Conservation (phyloP, 1,140 invertebrate genomes). For the Phthorimaea operculella region DNA sequence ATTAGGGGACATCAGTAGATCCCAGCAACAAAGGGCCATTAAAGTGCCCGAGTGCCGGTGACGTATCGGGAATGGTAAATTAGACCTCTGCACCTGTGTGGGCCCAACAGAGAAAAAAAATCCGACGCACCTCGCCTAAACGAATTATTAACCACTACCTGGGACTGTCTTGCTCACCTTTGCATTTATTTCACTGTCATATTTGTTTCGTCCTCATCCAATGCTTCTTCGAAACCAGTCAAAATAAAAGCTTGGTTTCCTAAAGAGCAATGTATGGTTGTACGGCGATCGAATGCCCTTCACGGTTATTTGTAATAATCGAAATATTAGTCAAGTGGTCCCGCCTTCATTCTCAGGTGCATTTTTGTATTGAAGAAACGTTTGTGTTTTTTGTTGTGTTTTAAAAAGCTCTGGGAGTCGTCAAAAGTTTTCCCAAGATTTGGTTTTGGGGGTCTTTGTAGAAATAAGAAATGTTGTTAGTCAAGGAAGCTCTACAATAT, state of each 20-base stretch:
- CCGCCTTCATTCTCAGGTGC: slow-evolving; percentile 67
- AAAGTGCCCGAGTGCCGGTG: slow-evolving; percentile 32
- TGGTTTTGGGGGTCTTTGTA: slow-evolving; percentile 11
- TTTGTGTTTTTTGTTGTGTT: slow-evolving; percentile 56
- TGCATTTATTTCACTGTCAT: slow-evolving; percentile 9
- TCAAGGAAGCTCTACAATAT: too few relatives aligned
- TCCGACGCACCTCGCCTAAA: slow-evolving; percentile 61
- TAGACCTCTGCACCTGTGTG: slow-evolving; percentile 61
- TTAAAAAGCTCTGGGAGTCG: slow-evolving; percentile 53
- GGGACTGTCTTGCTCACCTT: slow-evolving; percentile 38
- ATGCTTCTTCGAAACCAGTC: slow-evolving; percentile 14
- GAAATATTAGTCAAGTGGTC: slow-evolving; percentile 62
- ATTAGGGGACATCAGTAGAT: slow-evolving; percentile 12
- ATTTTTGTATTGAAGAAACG: slow-evolving; percentile 64
- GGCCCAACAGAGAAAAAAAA: slow-evolving; percentile 53
- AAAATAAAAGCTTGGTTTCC: background rate
- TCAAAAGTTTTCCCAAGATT: slow-evolving; percentile 58
- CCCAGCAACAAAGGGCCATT: slow-evolving; percentile 39
- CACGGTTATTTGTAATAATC: slow-evolving; percentile 49
- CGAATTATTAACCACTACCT: slow-evolving; percentile 65
- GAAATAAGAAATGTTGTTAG: too few relatives aligned
- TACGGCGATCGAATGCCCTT: slow-evolving; percentile 9
- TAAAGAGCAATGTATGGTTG: slow-evolving; percentile 20
- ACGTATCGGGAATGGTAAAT: slow-evolving; percentile 60
- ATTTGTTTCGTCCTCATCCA: slow-evolving; percentile 14